Conservation (phyloP, 2,888 invertebrate species). For the Xanthorhoe spadicearia region DNA sequence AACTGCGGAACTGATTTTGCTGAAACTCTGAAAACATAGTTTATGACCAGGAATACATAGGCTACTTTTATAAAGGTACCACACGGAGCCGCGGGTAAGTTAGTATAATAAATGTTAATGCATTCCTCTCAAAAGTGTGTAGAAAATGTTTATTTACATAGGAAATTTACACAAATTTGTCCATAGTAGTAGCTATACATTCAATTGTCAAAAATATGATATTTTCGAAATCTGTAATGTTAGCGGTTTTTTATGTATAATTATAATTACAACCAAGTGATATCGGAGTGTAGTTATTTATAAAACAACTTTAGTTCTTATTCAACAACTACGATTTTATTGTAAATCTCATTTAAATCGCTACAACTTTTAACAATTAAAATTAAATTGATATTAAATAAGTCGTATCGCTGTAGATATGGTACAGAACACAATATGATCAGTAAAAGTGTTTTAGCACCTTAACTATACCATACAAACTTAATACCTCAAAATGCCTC, state of each 20-base stretch:
- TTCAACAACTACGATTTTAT: slow-evolving; percentile 1
- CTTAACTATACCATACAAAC: slow-evolving; percentile 18
- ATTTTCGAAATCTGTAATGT: no score
- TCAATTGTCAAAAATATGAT: no score
- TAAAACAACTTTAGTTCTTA: background rate
- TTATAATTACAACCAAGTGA: background rate
- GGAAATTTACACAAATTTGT: no score
- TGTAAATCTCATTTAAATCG: background rate
- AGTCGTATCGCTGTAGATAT: slow-evolving; percentile 6
- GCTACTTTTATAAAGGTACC: no score
- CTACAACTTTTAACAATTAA: slow-evolving; percentile 1
- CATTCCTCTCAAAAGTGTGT: no score
- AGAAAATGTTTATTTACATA: no score
- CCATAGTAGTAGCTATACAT: no score
- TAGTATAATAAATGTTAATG: no score
- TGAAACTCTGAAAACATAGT: no score
- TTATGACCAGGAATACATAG: no score
- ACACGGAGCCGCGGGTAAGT: no score
- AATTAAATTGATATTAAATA: background rate
- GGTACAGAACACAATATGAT: slow-evolving; percentile 15
- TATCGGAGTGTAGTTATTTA: background rate
- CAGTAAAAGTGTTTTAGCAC: slow-evolving; percentile 19
- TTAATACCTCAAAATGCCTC: slow-evolving; percentile 44
- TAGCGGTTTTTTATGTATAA: background rate
- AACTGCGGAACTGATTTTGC: no score